Conservation (phyloP, 1,140 invertebrate species). For the Apis laboriosa region DNA sequence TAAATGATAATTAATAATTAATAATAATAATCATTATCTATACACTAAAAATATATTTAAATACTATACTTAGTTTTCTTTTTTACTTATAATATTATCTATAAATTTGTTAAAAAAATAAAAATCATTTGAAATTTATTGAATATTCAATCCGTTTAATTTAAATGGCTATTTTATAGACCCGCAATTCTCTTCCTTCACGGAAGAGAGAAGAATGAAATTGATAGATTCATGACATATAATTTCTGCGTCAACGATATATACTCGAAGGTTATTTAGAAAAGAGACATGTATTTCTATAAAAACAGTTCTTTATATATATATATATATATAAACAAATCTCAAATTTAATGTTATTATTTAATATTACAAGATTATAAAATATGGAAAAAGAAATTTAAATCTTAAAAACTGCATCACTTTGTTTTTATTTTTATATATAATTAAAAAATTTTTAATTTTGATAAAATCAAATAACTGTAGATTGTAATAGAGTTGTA, state of each 20-base stretch:
- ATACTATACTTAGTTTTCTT: too few species aligned
- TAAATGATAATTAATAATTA: not conserved
- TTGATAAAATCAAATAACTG: not conserved
- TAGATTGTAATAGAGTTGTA: not conserved
- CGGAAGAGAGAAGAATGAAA: constrained; percentile 49
- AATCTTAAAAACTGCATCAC: too few species aligned
- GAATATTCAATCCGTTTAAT: not conserved
- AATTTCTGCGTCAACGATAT: constrained; percentile 52
- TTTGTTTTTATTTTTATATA: not conserved
- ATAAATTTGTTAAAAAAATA: not conserved
- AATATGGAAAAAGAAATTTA: not conserved
- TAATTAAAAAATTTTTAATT: not conserved
- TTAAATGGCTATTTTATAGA: not conserved
- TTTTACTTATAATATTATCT: too few species aligned
- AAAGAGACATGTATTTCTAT: not conserved
- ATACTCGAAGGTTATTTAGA: constrained; percentile 37
- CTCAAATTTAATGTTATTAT: too few species aligned
- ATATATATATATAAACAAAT: not conserved
- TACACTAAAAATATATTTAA: not conserved
- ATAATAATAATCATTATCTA: constrained; percentile 15
- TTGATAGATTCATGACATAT: constrained; percentile 50
- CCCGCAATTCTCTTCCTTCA: constrained; percentile 10
- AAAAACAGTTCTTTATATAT: not conserved
- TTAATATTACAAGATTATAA: not conserved
- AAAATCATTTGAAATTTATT: not conserved